phyloP scores from a whole-genome alignment of 1,140 invertebrate genomes.

The Stratiolaelaps scimitus region DNA sequence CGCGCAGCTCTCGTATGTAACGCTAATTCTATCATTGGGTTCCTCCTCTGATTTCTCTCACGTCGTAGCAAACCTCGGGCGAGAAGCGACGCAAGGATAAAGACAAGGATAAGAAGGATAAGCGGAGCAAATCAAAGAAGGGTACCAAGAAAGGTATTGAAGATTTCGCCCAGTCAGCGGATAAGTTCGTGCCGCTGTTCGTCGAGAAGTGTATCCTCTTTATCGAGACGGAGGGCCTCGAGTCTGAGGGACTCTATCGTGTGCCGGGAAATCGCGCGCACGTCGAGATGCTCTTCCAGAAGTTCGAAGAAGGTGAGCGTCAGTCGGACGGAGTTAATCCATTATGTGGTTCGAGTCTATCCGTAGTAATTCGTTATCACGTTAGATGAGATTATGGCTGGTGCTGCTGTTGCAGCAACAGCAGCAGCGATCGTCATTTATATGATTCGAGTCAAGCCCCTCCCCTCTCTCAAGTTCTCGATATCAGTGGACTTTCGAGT shows the following conservation, averaged over 20 bases:
- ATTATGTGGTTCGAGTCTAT: too few relatives aligned
- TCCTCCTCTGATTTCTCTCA: too few relatives aligned
- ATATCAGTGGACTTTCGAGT: too few relatives aligned
- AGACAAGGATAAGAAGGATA: conserved; percentile 57
- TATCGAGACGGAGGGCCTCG: conserved; percentile 71
- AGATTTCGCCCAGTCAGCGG: conserved; percentile 60
- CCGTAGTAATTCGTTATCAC: too few relatives aligned
- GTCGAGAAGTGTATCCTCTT: conserved; percentile 86
- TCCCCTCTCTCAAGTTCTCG: background rate
- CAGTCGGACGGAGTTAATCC: too few relatives aligned
- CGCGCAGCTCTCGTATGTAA: too few relatives aligned
- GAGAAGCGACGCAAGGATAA: conserved; percentile 52
- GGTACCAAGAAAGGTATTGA: conserved; percentile 44
- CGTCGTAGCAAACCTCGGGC: conserved; percentile 38
- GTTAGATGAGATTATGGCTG: too few relatives aligned
- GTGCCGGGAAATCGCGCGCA: conserved; percentile 86
- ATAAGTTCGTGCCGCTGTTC: conserved; percentile 72
- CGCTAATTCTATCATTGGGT: too few relatives aligned
- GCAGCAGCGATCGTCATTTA: too few relatives aligned
- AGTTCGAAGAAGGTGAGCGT: conserved; percentile 73
- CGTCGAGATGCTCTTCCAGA: conserved; percentile 77
- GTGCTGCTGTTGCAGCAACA: too few relatives aligned
- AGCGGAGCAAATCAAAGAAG: conserved; percentile 43
- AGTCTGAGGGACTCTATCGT: conserved; percentile 87
- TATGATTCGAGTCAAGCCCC: too few relatives aligned